Percentiles rank a stretch among this genome's conserved stretches.
Conservation (phyloP, 2,113 vertebrate genomes). For the Thalassoma bifasciatum region DNA sequence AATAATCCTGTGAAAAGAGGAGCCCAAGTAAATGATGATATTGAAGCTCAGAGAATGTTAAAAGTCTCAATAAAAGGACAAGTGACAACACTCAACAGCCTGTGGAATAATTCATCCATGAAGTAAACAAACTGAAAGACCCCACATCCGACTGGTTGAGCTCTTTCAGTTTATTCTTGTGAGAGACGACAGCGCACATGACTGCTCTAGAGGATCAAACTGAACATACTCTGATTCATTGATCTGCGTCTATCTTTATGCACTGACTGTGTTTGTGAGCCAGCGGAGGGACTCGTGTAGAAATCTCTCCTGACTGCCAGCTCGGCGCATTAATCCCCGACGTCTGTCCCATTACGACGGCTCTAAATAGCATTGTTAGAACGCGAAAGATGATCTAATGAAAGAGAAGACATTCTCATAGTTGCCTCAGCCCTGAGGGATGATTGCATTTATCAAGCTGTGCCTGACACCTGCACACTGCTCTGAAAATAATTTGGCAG, state of each 20-base stretch:
- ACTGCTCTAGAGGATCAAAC: slow-evolving; percentile 34
- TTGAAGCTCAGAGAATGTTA: too few relatives aligned
- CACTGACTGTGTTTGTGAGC: slow-evolving; percentile 18
- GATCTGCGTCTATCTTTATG: slow-evolving; percentile 39
- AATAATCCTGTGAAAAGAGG: too few relatives aligned
- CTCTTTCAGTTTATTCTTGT: neutral
- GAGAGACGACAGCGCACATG: neutral
- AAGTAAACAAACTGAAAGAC: too few relatives aligned
- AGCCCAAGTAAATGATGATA: too few relatives aligned
- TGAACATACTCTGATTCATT: slow-evolving; percentile 49
- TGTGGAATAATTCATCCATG: too few relatives aligned
- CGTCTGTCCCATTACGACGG: slow-evolving; percentile 40
- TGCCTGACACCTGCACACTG: slow-evolving; percentile 48
- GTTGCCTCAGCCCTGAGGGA: slow-evolving; percentile 36
- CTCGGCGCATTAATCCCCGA: slow-evolving; percentile 51
- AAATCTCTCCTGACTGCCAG: slow-evolving; percentile 11
- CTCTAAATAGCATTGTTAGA: slow-evolving; percentile 59
- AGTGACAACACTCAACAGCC: too few relatives aligned
- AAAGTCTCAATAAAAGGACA: too few relatives aligned
- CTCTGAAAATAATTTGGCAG: slow-evolving; percentile 63
- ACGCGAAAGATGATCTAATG: slow-evolving; percentile 58
- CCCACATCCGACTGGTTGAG: too few relatives aligned
- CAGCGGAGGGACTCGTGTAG: slow-evolving; percentile 4
- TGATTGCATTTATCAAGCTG: slow-evolving; percentile 66
- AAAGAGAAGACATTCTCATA: slow-evolving; percentile 49